Percentiles rank a stretch among this genome's conserved stretches.
phyloP scores from a whole-genome alignment of 2,888 invertebrate species.

The Congeria kusceri region DNA sequence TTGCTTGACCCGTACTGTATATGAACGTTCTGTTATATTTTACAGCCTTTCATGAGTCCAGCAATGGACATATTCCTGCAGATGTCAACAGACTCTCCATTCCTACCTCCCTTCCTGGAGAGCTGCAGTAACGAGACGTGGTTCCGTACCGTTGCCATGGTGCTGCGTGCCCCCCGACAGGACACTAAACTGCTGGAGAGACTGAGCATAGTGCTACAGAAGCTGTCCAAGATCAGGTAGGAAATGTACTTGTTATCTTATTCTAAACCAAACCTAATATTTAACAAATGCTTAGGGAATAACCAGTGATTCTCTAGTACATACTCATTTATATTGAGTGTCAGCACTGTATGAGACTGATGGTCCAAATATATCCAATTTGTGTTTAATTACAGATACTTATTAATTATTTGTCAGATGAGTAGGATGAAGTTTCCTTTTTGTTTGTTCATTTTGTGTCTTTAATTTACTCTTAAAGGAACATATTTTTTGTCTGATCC shows the following conservation, averaged over 20 bases:
- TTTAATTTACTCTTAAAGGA: too few relatives aligned
- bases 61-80: conserved; percentile 83
- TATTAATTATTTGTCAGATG: too few relatives aligned
- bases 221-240: conserved; percentile 83
- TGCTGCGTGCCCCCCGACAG: conserved; percentile 79
- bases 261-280: background rate
- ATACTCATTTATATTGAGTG: too few relatives aligned
- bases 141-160: conserved; percentile 82
- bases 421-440: too few relatives aligned
- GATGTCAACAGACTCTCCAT: conserved; percentile 83
- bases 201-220: conserved; percentile 83
- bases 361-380: too few relatives aligned
- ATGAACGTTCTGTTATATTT: too few relatives aligned
- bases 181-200: conserved; percentile 82
- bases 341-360: too few relatives aligned
- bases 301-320: background rate
- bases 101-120: conserved; percentile 79
- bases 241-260: background rate
- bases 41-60: conserved; percentile 80
- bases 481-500: too few relatives aligned
- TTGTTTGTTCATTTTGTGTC: too few relatives aligned
- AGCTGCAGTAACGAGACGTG: conserved; percentile 83
- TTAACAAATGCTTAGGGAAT: background rate
- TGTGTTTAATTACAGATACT: too few relatives aligned
- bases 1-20: too few relatives aligned